Evolutionary conservation across 2,797 vertebrate genomes (phyloP).

Genomic region (Erethizon dorsatum): DNA sequence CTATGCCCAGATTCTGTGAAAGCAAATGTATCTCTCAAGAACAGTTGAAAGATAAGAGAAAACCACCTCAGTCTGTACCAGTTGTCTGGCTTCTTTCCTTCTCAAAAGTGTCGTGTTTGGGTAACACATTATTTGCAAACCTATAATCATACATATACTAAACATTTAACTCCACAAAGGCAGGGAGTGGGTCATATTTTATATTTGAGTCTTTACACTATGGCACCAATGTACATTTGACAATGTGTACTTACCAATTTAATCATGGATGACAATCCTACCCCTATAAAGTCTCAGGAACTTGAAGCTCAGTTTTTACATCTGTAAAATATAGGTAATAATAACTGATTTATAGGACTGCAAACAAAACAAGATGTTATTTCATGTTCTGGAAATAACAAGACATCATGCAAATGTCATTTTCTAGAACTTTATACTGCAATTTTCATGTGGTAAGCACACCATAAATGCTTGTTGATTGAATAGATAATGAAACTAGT

Average conservation of each 20-base stretch:
- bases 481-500: not conserved
- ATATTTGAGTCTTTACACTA: not conserved
- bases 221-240: not conserved
- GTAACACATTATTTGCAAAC: not conserved
- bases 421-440: slow-evolving; percentile 14
- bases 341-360: not conserved
- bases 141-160: not conserved
- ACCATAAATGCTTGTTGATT: not conserved
- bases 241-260: not conserved
- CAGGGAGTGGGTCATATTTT: not conserved
- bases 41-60: not conserved
- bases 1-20: not conserved
- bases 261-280: not conserved
- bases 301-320: slow-evolving; percentile 25
- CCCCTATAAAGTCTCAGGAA: not conserved
- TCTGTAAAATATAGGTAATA: not conserved
- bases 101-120: not conserved
- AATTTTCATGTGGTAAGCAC: not conserved
- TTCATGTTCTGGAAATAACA: slow-evolving; percentile 39
- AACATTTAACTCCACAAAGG: slow-evolving; percentile 11
- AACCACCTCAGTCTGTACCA: not conserved
- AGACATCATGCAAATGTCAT: not conserved
- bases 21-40: not conserved
- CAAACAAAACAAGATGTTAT: not conserved
- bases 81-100: slow-evolving; percentile 24